Evolutionary conservation across 2,113 vertebrate species (phyloP), one percentile per base, ranked within the genome.

Genomic region (Oryzias celebensis): DNA sequence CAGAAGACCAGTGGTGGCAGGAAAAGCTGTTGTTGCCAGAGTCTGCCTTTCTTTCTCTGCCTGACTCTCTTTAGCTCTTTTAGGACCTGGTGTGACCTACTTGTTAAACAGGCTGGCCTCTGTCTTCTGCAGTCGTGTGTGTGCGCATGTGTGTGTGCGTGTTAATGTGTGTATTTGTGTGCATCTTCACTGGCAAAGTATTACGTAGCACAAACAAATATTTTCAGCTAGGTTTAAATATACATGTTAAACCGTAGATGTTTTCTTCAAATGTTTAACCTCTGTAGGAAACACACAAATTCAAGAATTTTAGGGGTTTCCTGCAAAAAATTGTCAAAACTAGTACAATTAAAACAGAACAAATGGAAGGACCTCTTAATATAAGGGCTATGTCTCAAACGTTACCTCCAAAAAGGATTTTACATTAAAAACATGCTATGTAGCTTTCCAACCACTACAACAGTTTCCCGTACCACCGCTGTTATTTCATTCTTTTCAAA

Each of bases 71-170:
- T 54, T 62, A 57, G 64, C 62, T 43, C 47, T 68, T 66, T 71
- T 65, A 79, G 73, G 73, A 83, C 78, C 70, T 80, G 79, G 68
- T 72, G 62, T 91, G 89, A 90, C 90, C 87, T 87, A 89, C 87
- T 89, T 91, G 83, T 81, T 78, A 81, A 86, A 91, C 89, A 90
- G 85, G 76, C 81, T 81, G 82, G 77, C 78, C 82, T 90, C 91
- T 90, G 88, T 92, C 83, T 83, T 84, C 77, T 66, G 43, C 58
- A 85, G 85, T 91, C 83, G 81, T 89, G 81, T 84, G 85, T 82
- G 65, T 75, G 72, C 58, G 71, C 61, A 50, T 69, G 47, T 52
- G 55, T 73, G 8, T 81, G 17, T 75, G 81, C 45, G 59, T 65
- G 75, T 66, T 52, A 60, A 43, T 76, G 7, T 81, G 18, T 45